Percentiles rank a stretch among this genome's conserved stretches.
Conservation (phyloP, 2,797 vertebrate genomes). For the Parotocinclus haroldoi region DNA sequence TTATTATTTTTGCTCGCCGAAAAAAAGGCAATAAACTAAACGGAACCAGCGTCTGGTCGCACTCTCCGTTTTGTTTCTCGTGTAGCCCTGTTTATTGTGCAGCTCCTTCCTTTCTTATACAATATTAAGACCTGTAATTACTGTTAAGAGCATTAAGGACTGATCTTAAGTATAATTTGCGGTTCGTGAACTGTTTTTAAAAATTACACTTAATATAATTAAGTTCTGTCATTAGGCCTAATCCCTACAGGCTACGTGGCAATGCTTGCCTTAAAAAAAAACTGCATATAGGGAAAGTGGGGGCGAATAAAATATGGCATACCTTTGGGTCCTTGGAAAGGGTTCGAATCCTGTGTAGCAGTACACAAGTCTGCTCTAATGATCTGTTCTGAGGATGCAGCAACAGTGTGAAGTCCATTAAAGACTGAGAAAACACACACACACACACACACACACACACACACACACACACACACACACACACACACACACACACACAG, state of each 20-base stretch:
- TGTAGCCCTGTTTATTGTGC: slow-evolving; percentile 49
- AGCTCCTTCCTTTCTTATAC: slow-evolving; percentile 62
- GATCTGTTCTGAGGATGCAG: slow-evolving; percentile 61
- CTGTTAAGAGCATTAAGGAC: slow-evolving; percentile 77
- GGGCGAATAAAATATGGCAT: slow-evolving; percentile 34
- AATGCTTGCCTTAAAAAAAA: slow-evolving; percentile 73
- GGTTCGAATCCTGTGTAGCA: slow-evolving; percentile 51
- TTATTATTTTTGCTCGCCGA: too few relatives aligned
- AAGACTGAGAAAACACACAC: slow-evolving; percentile 42
- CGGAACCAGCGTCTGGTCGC: too few relatives aligned
- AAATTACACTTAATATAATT: slow-evolving; percentile 86
- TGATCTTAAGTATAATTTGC: slow-evolving; percentile 82
- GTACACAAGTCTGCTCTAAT: slow-evolving; percentile 56
- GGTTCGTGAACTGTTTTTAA: slow-evolving; percentile 83
- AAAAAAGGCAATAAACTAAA: too few relatives aligned
- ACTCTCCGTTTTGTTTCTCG: slow-evolving; percentile 39
- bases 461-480: slow-evolving; percentile 3
- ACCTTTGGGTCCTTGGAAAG: slow-evolving; percentile 45
- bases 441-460: too few relatives aligned
- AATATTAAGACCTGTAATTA: slow-evolving; percentile 80
- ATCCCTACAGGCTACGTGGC: slow-evolving; percentile 74
- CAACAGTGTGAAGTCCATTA: slow-evolving; percentile 61
- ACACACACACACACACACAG: background rate
- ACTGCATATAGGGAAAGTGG: slow-evolving; percentile 59
- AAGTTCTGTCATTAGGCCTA: slow-evolving; percentile 81